These are phyloP conservation scores for Metridium senile DNA, from an alignment of 92 coral and sea anemone species.

Conservation along the genomic window DNA sequence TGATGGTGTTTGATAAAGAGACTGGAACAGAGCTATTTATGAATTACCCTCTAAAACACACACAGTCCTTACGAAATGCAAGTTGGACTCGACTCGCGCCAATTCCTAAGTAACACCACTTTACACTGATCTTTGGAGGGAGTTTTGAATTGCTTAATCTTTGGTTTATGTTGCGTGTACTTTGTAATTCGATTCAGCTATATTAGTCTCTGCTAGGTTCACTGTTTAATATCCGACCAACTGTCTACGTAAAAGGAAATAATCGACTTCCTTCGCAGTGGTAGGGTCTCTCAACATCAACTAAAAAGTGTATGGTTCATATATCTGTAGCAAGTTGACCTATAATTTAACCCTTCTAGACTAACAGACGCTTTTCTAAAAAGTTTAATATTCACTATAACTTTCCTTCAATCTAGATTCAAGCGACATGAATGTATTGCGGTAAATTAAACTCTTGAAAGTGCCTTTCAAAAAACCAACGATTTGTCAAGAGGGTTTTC, in stretches of 20 bases:
- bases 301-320: conserved; percentile 41
- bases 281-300: conserved; percentile 25
- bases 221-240: conserved; percentile 44
- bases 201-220: conserved; percentile 13
- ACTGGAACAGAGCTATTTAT: conserved; percentile 26
- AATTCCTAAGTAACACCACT: conserved; percentile 21
- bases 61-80: background rate
- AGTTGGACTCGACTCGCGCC: conserved; percentile 12
- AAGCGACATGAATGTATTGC: conserved; percentile 25
- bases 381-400: conserved; percentile 15
- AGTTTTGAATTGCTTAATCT: conserved; percentile 15
- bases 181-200: conserved; percentile 36
- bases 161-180: conserved; percentile 31
- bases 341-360: conserved; percentile 37
- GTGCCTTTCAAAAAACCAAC: conserved; percentile 30
- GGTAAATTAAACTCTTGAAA: conserved; percentile 38
- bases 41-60: conserved; percentile 25
- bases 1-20: conserved; percentile 48
- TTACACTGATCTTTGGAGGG: conserved; percentile 22
- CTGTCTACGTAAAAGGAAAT: conserved; percentile 50
- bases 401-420: conserved; percentile 14
- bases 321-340: conserved; percentile 29
- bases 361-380: conserved; percentile 28
- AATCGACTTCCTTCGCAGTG: conserved; percentile 48
- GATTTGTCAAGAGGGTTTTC: conserved; percentile 40